These are phyloP conservation scores for Parnassius orleans DNA, from an alignment of 2,888 invertebrate species.

Conservation along the genomic window DNA sequence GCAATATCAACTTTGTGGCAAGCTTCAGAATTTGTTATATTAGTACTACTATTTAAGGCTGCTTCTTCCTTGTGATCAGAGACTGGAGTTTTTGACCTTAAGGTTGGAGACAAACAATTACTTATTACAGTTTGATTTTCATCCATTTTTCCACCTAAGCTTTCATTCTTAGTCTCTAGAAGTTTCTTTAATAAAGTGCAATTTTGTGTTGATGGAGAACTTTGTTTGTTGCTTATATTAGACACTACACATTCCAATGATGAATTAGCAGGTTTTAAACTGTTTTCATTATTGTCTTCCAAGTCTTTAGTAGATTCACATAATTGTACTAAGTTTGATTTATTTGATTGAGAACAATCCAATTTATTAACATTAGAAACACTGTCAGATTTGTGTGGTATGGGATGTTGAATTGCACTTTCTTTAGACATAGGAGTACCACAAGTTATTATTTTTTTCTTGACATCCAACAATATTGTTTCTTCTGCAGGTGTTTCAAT, in stretches of 20 bases:
- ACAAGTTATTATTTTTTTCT: conserved; percentile 9
- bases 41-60: conserved; percentile 30
- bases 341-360: conserved; percentile 35
- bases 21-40: conserved; percentile 37
- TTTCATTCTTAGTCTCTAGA: conserved; percentile 62
- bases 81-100: conserved; percentile 15
- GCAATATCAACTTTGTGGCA: conserved; percentile 36
- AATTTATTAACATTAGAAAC: conserved; percentile 1
- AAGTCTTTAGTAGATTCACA: conserved; percentile 6
- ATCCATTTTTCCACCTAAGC: conserved; percentile 46
- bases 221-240: conserved; percentile 40
- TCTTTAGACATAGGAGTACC: conserved; percentile 7
- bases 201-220: conserved; percentile 52
- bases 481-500: background rate
- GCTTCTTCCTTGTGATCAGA: conserved; percentile 11
- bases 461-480: background rate
- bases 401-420: conserved; percentile 4
- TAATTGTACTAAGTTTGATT: conserved; percentile 33
- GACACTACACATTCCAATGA: conserved; percentile 31
- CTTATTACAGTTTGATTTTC: conserved; percentile 37
- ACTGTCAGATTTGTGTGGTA: conserved; percentile 15
- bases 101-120: conserved; percentile 38
- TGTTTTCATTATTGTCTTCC: conserved; percentile 5
- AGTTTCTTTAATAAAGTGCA: conserved; percentile 71
- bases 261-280: conserved; percentile 6